Evolutionary conservation across 2,797 vertebrate genomes (phyloP), one percentile per base, ranked within the genome.

Genomic region (Petrocephalus schoutedeni): DNA sequence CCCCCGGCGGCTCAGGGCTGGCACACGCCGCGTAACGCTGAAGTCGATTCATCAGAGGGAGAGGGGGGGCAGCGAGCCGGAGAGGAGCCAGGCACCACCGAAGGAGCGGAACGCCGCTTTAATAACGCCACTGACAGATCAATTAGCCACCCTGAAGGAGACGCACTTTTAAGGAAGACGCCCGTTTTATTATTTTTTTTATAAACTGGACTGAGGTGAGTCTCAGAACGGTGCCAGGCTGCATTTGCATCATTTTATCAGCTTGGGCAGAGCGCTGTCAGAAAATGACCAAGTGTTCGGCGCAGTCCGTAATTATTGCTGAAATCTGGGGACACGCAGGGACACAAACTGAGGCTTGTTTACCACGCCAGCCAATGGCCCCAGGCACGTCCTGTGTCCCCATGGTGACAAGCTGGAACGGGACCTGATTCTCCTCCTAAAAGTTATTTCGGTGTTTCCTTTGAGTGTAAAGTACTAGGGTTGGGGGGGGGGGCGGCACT

Each of bases 281-380:
- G 84, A 86, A 21, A 86, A 86, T 59, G 84, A 86, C 84, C n/a
- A 56, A 58, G 56, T 56, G 28, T 45, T 86, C 19, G 19, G 56
- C 19, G 4, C 12, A 0, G 12, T 58, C 56, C 56, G 41, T 59
- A 45, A 86, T 86, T 86, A 58, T 45, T 86, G 56, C 56, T 86
- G 84, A 86, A 86, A 86, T 32, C 14, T 14, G 56, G 84, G 56
- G 54, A 7, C 54, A 36, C 0, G 12, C 53, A 36, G 53, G 23
- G 53, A 86, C 84, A 59, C 84, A n/a, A 58, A 14, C 56, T 16
- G 54, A 36, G n/a, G 84, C 32, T 32, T 59, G 84, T 59, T 59
- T 59, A 86, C 84, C 84, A 59, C 36, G 28, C 8, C 32, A 36
- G 28, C 3, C 56, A 59, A 56, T 41, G 84, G 19, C 84, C 16